Base-by-base conservation (phyloP, 2,113 vertebrate genomes). In the Acanthochromis polyacanthus region DNA sequence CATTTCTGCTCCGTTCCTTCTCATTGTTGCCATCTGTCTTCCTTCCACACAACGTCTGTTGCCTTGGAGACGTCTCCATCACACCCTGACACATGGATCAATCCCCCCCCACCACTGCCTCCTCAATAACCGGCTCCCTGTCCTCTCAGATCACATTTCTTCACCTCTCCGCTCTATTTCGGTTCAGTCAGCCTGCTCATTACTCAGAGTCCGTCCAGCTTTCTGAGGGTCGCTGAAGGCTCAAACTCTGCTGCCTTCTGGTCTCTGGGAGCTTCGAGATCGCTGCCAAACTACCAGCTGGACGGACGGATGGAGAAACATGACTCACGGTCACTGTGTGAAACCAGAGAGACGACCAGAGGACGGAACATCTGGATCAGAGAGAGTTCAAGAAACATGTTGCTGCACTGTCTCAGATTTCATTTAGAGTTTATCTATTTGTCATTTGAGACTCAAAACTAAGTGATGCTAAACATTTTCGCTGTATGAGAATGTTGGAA, bases 61-160 rank as follows among this genome's bases (percentile, higher is more conserved):
- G 84, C 91, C 88, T 86, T 87, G 87, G 91, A 86, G 86, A 92
- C 84, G 46, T 83, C 74, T 76, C 32, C 32, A 36, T 36, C 74
- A 75, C 78, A 80, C 65, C 67, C 79, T 79, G 84, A 85, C 83
- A 85, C 77, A 86, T 82, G 81, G 83, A 87, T 72, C 71, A 67
- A 50, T 43, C 52, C 66, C 50, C 50, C 36, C 36, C 53, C 22
- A 20, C 28, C 43, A 3, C 74, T 36, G 10, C 45, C 12, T 3
- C 20, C 17, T 10, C 48, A 32, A 45, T 66, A 51, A 65, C 22
- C 70, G 76, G n/a, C 59, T 55, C 50, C 43, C 48, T 11, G 58
- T 40, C 74, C 46, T 61, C 73, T 32, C 43, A 30, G 61, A 56
- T 73, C 63, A 52, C 72, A 62, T 71, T 20, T 77, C 48, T 66